Evolutionary conservation across 2,113 vertebrate genomes (phyloP), one percentile per base, ranked within the genome.

Genomic region (Gracilinanus agilis): DNA sequence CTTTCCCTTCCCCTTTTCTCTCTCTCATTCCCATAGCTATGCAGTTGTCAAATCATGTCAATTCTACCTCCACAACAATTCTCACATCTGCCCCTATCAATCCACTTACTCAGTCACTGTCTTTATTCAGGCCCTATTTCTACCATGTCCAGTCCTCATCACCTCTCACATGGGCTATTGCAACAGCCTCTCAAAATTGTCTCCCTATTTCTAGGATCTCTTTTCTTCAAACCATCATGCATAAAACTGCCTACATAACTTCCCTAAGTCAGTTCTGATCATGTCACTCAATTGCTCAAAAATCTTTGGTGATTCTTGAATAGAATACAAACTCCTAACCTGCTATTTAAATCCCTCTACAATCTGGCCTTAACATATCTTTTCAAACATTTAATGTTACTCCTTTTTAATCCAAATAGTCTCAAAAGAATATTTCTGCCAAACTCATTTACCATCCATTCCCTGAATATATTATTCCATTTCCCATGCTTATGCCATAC

Each of bases 1-100:
- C n/a, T 83, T 83, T 40, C 67, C n/a, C 67, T 83, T 83, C n/a
- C 67, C n/a, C n/a, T 83, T 83, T 83, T 83, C n/a, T 83, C n/a
- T 83, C 19, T 83, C 67, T 21, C 19, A 16, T 6, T 13, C 16
- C n/a, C 19, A 23, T 83, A 40, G n/a, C 67, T 83, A 21, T 83
- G 34, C 61, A 75, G 13, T 83, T 83, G 67, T 19, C 67, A 83
- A 40, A 29, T 83, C 67, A 40, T 83, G 16, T 40, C n/a, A 83
- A 83, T 83, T 83, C 67, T 83, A 40, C 19, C 67, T 83, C n/a
- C n/a, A 83, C n/a, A 83, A 40, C 5, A 23, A 23, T 83, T 83
- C 67, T 83, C 67, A 40, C n/a, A 40, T 83, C 34, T 40, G 16
- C 16, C 19, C 19, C 7, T n/a, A 83, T 83, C n/a, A 83, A 40